Conservation (phyloP, 2,888 invertebrate species). For the Paralinhomoeus sp. region DNA sequence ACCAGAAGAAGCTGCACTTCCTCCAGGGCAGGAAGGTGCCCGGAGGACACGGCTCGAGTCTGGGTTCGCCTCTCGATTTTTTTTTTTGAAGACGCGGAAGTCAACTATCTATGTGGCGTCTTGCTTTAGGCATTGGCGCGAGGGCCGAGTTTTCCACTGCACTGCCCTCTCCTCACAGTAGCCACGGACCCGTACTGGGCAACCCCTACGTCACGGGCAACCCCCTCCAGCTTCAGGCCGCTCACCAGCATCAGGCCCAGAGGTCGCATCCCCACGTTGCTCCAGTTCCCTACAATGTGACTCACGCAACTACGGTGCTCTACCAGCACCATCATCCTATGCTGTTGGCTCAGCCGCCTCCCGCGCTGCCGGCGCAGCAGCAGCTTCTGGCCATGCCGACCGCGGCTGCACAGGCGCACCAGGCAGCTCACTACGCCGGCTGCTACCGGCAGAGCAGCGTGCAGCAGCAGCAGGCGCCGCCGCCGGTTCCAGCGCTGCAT, state of each 20-base stretch:
- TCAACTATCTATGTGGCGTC: background rate
- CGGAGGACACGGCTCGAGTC: background rate
- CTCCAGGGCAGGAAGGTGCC: slow-evolving; percentile 2
- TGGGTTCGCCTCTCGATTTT: background rate
- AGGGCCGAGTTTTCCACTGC: background rate
- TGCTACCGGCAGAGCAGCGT: too few species aligned
- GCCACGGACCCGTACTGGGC: background rate
- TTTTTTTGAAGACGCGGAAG: background rate
- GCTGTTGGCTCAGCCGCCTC: background rate
- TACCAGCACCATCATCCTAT: background rate
- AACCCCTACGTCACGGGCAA: too few species aligned
- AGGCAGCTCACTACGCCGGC: background rate
- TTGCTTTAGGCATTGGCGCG: background rate
- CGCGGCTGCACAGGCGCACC: background rate
- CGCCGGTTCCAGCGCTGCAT: background rate
- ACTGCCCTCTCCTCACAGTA: background rate
- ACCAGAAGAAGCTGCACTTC: slow-evolving; percentile 7
- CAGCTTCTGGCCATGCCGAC: background rate
- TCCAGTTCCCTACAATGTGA: too few species aligned
- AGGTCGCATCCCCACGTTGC: too few species aligned
- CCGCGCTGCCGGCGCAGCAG: background rate
- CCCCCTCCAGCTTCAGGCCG: too few species aligned
- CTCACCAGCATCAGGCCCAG: too few species aligned
- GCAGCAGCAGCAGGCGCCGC: background rate
- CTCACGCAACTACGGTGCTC: background rate